These are phyloP conservation scores for Argya squamiceps DNA, from an alignment of 2,797 vertebrate species.

Conservation along the genomic window DNA sequence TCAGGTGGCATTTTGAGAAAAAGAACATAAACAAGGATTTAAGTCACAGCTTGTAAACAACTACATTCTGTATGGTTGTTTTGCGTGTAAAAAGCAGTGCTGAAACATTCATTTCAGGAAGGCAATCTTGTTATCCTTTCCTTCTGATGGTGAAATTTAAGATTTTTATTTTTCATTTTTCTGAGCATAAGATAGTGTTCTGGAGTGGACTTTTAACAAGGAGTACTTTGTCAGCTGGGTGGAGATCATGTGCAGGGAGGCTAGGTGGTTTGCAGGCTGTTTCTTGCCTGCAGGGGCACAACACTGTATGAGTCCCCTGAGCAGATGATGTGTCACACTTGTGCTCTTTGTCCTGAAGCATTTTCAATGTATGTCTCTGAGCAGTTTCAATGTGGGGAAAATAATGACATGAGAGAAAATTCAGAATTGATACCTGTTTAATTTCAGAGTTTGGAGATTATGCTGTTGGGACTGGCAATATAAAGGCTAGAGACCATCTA, in stretches of 20 bases:
- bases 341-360: neutral
- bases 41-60: neutral
- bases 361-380: neutral
- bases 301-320: fast-evolving
- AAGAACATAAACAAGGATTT: neutral
- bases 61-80: neutral
- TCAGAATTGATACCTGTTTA: neutral
- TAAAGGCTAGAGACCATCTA: neutral
- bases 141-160: neutral
- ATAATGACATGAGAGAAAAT: neutral
- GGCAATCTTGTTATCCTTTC: neutral
- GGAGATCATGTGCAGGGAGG: neutral
- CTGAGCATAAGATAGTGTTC: neutral
- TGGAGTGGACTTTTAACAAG: neutral
- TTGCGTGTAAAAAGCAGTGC: neutral
- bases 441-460: neutral
- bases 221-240: neutral
- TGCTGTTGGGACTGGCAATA: neutral
- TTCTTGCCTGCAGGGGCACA: neutral
- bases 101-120: neutral
- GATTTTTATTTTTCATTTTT: neutral
- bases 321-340: neutral
- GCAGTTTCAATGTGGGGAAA: neutral
- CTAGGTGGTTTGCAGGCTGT: neutral
- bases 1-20: neutral